Evolutionary conservation across 2,888 invertebrate genomes (phyloP), one percentile per base, ranked within the genome.

Genomic region (Minunthozetes semirufus): DNA sequence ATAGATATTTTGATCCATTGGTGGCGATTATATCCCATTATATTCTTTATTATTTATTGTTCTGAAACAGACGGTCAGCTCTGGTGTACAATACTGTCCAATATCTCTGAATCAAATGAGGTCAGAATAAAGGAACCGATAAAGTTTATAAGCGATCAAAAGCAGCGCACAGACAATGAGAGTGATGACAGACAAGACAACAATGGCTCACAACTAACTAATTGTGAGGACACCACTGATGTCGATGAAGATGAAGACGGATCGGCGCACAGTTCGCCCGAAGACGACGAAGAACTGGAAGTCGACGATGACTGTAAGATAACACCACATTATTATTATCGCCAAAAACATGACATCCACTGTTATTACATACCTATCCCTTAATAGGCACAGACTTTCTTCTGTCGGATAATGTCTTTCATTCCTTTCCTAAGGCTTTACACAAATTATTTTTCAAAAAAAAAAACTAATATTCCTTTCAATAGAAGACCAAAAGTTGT

Each of bases 191-290:
- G n/a, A n/a, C 53, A 53, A 53, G 53, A 53, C 53, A 53, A 53
- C 53, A 53, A 53, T 53, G 53, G 53, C 53, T n/a, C 15, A 15
- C 15, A 48, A 15, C 15, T 15, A 48, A 17, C 46, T 48, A 48
- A 53, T 19, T 53, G 53, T 53, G n/a, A n/a, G 53, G 53, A 53
- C n/a, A 53, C 53, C 15, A 53, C 53, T 19, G 53, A 53, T 53
- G 53, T 53, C 53, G 53, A 53, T 53, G 53, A 53, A 19, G 53
- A 53, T 53, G 53, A 53, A 53, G 53, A 53, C 53, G 53, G 53
- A 53, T 53, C 53, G 53, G n/a, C 6, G 4, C 8, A n/a, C 53
- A 53, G 53, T 53, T 15, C 19, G 53, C 53, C 53, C n/a, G 53
- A 53, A 53, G 53, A 53, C 19, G 53, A 53, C 15, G 53, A 53